Evolutionary conservation across 2,113 vertebrate genomes (phyloP), one percentile per base, ranked within the genome.

Genomic region (Anseranas semipalmata): DNA sequence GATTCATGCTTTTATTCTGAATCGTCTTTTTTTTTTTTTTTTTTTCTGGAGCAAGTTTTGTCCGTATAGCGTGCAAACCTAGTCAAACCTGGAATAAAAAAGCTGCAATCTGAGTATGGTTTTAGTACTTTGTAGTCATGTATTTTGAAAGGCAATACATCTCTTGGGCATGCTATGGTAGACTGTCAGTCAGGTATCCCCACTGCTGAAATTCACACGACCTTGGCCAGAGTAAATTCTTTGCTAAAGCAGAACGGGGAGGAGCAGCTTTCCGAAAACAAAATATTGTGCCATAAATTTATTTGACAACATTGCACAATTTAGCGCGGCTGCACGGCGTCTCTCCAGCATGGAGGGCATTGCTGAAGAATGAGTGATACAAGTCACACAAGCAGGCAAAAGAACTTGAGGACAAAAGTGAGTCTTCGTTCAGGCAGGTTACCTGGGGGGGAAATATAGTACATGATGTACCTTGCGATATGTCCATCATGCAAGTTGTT

Each of bases 231-330:
- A 27, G 46, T 62, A 93, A 94, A 90, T 96, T 87, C 70, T 89
- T 95, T 90, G 63, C 56, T 86, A 35, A 89, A 87, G 92, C 73
- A 95, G n/a, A 91, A 75, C 73, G 39, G 58, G 94, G 95, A 94
- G 91, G 92, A 93, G 81, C 53, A 79, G 62, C 55, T 41, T 53
- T 66, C 81, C 1, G 9, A 93, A 95, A 82, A 4, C 74, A 87
- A 79, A 92, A 87, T 78, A 73, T 30, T 56, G 45, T 67, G 62
- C 59, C 74, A 97, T 95, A 92, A 94, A 96, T 97, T 92, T 93
- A 41, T 94, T 90, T 97, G 94, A 97, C 89, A 91, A 60, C 2
- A 2, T 97, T 97, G 80, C 74, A 83, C 90, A 95, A 94, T 53
- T 41, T 20, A 79, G 62, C 9, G 67, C 83, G 73, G 37, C 73